These are phyloP conservation scores for Forbesichthys agassizii DNA, from an alignment of 2,113 vertebrate genomes.

Conservation along the genomic window DNA sequence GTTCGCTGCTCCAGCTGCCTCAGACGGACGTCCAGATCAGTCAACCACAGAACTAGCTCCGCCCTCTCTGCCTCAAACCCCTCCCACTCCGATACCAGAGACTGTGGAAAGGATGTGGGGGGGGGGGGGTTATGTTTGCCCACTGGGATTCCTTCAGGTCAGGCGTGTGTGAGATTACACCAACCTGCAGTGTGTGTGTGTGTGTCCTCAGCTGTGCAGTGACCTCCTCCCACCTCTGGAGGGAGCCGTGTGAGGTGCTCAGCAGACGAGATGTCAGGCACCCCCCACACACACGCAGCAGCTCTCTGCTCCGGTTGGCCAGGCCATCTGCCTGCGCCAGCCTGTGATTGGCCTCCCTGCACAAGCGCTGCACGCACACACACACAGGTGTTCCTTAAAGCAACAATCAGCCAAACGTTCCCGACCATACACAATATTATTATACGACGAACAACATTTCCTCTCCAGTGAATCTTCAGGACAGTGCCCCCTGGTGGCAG, in stretches of 20 bases:
- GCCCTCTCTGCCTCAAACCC: conserved; percentile 75
- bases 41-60: conserved; percentile 74
- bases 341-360: conserved; percentile 55
- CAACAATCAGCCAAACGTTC: not conserved
- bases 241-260: conserved; percentile 54
- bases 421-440: not conserved
- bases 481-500: too few species aligned
- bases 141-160: not conserved
- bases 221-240: conserved; percentile 71
- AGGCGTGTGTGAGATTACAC: too few species aligned
- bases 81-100: conserved; percentile 74
- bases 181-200: conserved; percentile 63
- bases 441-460: not conserved
- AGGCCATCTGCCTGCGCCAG: conserved; percentile 73
- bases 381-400: not conserved
- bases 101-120: conserved; percentile 51
- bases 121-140: conserved; percentile 3
- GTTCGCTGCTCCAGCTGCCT: conserved; percentile 72
- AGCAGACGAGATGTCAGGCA: conserved; percentile 54
- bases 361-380: not conserved
- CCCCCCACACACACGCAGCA: conserved; percentile 55
- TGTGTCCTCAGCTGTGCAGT: conserved; percentile 52
- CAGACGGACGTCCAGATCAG: conserved; percentile 75
- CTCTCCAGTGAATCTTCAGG: too few species aligned
- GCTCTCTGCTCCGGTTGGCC: conserved; percentile 62